A percentile compares a stretch with the other conserved stretches of the same genome.
phyloP scores from a whole-genome alignment of 2,888 invertebrate genomes.

The Campoplex nolae region DNA sequence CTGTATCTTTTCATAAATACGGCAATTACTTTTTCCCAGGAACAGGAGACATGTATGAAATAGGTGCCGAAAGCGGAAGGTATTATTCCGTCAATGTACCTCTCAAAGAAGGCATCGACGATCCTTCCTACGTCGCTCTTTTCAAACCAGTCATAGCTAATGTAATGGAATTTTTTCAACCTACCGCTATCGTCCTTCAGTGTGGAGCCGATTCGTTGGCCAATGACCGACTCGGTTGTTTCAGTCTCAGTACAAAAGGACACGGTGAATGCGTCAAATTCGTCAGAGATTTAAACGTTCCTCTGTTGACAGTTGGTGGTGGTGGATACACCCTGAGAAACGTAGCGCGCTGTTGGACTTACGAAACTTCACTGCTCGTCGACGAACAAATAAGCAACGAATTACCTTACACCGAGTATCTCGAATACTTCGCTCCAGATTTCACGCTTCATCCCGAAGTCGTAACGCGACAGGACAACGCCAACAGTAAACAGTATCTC shows the following conservation, averaged over 20 bases:
- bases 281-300: slow-evolving; percentile 96
- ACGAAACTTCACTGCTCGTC: slow-evolving; percentile 97
- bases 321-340: slow-evolving; percentile 96
- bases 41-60: slow-evolving; percentile 99
- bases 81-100: slow-evolving; percentile 99
- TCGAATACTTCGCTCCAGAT: slow-evolving; percentile 99
- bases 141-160: slow-evolving; percentile 97
- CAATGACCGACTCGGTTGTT: slow-evolving; percentile 97
- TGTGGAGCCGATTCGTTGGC: slow-evolving; percentile 99
- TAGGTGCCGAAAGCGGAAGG: slow-evolving; percentile 97
- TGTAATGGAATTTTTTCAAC: slow-evolving; percentile 98
- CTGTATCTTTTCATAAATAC: slow-evolving; percentile 99
- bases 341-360: slow-evolving; percentile 99
- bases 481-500: slow-evolving; percentile 97
- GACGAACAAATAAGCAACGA: slow-evolving; percentile 98
- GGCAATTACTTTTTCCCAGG: slow-evolving; percentile 99
- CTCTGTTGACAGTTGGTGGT: slow-evolving; percentile 94
- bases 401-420: slow-evolving; percentile 97
- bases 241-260: slow-evolving; percentile 96
- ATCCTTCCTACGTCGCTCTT: slow-evolving; percentile 95
- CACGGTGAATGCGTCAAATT: slow-evolving; percentile 99
- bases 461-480: slow-evolving; percentile 94
- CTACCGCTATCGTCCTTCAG: slow-evolving; percentile 98
- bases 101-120: slow-evolving; percentile 98
- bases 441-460: slow-evolving; percentile 98